phyloP scores from a whole-genome alignment of 1,140 invertebrate species.

The Drosophila lacteicornis region DNA sequence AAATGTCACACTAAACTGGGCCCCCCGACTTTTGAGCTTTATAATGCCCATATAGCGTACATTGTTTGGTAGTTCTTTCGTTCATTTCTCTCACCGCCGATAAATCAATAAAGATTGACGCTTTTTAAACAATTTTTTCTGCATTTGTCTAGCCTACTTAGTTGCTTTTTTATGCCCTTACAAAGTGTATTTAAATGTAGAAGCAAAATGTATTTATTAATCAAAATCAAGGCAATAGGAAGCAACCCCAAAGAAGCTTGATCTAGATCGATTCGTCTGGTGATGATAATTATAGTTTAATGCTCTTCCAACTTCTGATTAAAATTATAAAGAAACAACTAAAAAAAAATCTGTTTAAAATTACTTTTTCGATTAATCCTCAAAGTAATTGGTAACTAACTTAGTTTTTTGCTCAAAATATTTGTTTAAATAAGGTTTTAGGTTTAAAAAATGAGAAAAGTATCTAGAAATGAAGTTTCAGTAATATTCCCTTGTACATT shows the following conservation, averaged over 20 bases:
- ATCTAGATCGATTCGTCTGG: neutral
- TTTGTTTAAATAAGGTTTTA: neutral
- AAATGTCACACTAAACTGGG: conserved; percentile 43
- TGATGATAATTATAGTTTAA: neutral
- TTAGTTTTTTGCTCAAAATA: no score
- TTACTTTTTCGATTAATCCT: neutral
- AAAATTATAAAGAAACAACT: no score
- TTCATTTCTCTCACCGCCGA: conserved; percentile 32
- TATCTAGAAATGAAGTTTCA: neutral
- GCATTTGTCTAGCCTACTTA: neutral
- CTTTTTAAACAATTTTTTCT: conserved; percentile 14
- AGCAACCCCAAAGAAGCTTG: no score
- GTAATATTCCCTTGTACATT: neutral
- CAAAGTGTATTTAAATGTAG: no score
- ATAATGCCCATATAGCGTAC: conserved; percentile 29
- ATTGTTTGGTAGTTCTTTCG: conserved; percentile 8
- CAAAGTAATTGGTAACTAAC: neutral
- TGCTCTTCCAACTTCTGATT: no score
- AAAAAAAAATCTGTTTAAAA: no score
- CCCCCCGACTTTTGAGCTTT: conserved; percentile 34
- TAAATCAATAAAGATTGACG: conserved; percentile 79
- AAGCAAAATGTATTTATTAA: no score
- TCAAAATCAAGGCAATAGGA: no score
- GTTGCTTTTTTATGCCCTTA: neutral
- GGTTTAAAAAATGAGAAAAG: neutral